phyloP scores from a whole-genome alignment of 2,113 vertebrate species.

The Accipiter virgatus region DNA sequence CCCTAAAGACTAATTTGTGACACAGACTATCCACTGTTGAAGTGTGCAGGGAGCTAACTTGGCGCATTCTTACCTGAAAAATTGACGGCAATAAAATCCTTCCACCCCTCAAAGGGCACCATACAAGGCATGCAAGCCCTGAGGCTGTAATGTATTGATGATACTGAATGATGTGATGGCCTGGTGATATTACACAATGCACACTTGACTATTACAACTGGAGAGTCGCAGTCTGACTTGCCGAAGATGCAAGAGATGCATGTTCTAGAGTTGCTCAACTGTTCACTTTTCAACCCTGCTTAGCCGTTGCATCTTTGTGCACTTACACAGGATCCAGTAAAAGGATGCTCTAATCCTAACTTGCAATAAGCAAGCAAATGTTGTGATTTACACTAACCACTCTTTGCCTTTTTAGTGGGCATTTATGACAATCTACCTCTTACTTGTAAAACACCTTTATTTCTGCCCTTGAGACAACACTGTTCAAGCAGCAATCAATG shows the following conservation, averaged over 20 bases:
- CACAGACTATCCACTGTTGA: not conserved
- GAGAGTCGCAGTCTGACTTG: not conserved
- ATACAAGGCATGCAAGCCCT: not conserved
- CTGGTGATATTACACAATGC: not conserved
- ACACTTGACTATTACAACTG: not conserved
- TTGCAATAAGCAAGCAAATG: not conserved
- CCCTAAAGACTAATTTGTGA: not conserved
- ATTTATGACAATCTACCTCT: not conserved
- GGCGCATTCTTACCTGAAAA: not conserved
- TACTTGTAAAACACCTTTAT: not conserved
- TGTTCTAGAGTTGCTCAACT: not conserved
- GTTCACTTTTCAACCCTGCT: not conserved
- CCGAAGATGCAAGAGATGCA: not conserved
- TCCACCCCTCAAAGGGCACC: not conserved
- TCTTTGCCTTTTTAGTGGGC: not conserved
- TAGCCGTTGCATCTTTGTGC: not conserved
- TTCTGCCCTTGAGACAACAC: not conserved
- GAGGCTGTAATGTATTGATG: not conserved
- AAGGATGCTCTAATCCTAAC: not conserved
- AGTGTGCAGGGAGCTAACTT: not conserved
- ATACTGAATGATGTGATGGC: rapidly evolving
- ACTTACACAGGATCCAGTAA: rapidly evolving
- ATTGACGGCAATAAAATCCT: not conserved
- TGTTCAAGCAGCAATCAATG: not conserved
- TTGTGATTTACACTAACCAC: not conserved